phyloP scores from a whole-genome alignment of 2,888 invertebrate genomes.

The Hylaea fasciaria region DNA sequence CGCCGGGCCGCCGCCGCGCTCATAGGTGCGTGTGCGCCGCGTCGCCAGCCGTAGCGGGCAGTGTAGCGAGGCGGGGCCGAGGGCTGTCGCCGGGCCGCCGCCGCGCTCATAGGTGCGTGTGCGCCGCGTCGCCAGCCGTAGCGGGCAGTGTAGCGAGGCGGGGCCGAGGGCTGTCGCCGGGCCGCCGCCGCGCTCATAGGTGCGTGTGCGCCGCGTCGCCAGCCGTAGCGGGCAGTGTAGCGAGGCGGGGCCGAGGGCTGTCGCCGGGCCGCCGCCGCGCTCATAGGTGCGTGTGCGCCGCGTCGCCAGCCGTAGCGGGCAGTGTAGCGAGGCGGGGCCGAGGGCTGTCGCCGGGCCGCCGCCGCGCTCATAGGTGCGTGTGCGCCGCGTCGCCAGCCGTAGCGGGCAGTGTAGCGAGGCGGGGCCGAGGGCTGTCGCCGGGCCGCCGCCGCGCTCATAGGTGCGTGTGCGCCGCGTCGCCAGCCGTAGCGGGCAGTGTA shows the following conservation, averaged over 20 bases:
- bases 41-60: background rate
- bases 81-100: background rate
- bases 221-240: background rate
- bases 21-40: slow-evolving; percentile 85
- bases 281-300: background rate
- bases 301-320: background rate
- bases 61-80: background rate
- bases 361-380: background rate
- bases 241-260: background rate
- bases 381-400: background rate
- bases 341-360: background rate
- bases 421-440: no score
- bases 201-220: background rate
- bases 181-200: background rate
- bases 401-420: no score
- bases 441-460: no score
- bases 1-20: slow-evolving; percentile 92
- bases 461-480: no score
- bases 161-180: background rate
- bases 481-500: no score
- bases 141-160: background rate
- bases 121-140: background rate
- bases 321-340: background rate
- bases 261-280: background rate
- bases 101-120: background rate